These are phyloP conservation scores for Spodoptera frugiperda DNA, from an alignment of 1,140 invertebrate species.

Conservation along the genomic window DNA sequence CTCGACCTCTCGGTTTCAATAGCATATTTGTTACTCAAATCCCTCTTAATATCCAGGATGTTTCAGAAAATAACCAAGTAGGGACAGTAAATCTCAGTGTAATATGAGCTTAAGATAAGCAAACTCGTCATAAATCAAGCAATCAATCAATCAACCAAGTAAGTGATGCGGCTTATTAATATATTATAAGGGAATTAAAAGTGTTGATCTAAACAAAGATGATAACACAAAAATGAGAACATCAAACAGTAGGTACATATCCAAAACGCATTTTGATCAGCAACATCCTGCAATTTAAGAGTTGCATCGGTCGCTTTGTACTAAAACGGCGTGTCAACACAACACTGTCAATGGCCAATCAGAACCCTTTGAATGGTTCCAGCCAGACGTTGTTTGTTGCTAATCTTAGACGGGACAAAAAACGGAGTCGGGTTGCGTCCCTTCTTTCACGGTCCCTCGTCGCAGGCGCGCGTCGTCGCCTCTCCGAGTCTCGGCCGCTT, in stretches of 20 bases:
- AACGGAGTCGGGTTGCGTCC: conserved; percentile 76
- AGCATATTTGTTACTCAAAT: conserved; percentile 37
- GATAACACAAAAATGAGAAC: no score
- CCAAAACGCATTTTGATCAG: no score
- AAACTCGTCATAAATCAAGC: no score
- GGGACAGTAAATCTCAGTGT: no score
- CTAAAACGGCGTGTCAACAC: not conserved
- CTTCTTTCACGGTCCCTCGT: conserved; percentile 79
- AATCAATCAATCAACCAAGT: no score
- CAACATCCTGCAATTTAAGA: no score
- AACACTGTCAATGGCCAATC: conserved; percentile 21
- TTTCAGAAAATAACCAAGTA: not conserved
- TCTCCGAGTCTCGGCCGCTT: conserved; percentile 51
- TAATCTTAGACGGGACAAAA: conserved; percentile 83
- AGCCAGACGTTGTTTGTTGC: conserved; percentile 74
- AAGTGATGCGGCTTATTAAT: no score
- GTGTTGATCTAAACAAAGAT: no score
- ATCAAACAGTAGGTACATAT: no score
- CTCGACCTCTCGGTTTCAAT: conserved; percentile 44
- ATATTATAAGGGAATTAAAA: no score
- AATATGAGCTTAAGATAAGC: no score
- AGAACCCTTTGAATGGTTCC: conserved; percentile 61
- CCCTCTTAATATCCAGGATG: not conserved
- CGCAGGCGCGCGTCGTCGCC: conserved; percentile 54
- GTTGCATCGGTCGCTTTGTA: not conserved